Evolutionary conservation across 2,797 vertebrate species (phyloP), one percentile per base, ranked within the genome.

Genomic region (Enteromius thamalakanensis): DNA sequence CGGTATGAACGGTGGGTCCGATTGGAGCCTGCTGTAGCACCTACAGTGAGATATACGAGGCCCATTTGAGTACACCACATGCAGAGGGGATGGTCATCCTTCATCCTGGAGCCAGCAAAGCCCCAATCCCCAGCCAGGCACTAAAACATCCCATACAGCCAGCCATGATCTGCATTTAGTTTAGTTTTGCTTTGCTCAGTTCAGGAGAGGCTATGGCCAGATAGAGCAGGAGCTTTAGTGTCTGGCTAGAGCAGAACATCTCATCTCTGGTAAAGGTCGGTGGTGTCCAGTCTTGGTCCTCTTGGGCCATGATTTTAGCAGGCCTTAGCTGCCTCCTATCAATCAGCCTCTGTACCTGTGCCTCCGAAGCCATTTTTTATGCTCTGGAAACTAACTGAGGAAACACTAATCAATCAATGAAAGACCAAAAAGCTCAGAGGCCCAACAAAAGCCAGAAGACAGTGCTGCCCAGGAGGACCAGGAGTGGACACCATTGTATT

Each of bases 1-100:
- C 89, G 97, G 97, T 94, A 97, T 97, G 97, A 96, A 96, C 64
- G 96, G 96, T 97, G 94, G 90, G 86, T 90, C 87, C 42, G 68
- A 85, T 77, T 85, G 87, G 87, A 88, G 87, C 87, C 86, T 87
- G 77, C 88, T 89, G 45, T 89, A 89, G 86, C 84, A 87, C 70
- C 82, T 55, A 84, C 65, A 86, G 15, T 76, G 62, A 80, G 42
- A 84, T 77, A 86, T 60, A 76, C 14, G 75, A 87, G 84, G 76
- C 65, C 62, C 37, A 76, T 62, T 85, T 88, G 40, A 86, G 62
- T 77, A 76, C 58, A 84, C 17, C 62, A 87, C 75, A 88, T 49
- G 45, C 83, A 84, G 76, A 84, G 53, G 17, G 75, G 42, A 87
- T 85, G 37, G 74, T 86, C 84, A 70, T 83, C 64, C 40, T 60